Evolutionary conservation across 2,888 invertebrate species (phyloP), one percentile per base, ranked within the genome.

Genomic region (Lasioglossum marginatum): DNA sequence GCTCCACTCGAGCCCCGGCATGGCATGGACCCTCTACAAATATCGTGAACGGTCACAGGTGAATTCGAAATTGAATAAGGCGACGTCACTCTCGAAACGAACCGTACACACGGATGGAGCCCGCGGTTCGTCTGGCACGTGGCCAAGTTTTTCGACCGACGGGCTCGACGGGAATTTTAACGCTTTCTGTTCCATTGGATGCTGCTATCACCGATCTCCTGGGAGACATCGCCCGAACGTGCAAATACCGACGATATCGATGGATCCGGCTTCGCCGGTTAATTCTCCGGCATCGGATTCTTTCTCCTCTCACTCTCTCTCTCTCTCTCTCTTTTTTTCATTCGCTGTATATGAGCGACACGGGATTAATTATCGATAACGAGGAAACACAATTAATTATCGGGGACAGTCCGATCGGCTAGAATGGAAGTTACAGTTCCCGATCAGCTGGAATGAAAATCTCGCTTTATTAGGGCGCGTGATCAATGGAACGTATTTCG

Each of bases 301-400:
- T 31, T 31, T 31, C 16, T 63, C 27, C 4, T 12, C 27, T 27
- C 27, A 27, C 14, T 60, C 14, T 14, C 14, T 43, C 12, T 31
- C 14, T 60, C 4, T 63, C 1, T 34, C 48, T 23, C 40, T 71
- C 72, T 86, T 68, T 81, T 85, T 79, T 88, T 85, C 82, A 77
- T 81, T 82, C 48, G 34, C 52, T 63, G 73, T 48, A 43, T 72
- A 84, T 81, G 78, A 85, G 71, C 86, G 77, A 77, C 84, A 60
- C 52, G 89, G 88, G 91, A 92, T 92, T 91, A 92, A 92, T 92
- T 90, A 90, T 91, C 88, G 87, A 78, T 86, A 92, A 91, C 91
- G 88, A 88, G 88, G 63, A 88, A 87, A 85, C 72, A 71, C 81
- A 86, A 89, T 90, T 90, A 90, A 88, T 89, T 88, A 85, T 83